Conservation (phyloP, 2,797 vertebrate genomes). For the Xiphophorus birchmanni region DNA sequence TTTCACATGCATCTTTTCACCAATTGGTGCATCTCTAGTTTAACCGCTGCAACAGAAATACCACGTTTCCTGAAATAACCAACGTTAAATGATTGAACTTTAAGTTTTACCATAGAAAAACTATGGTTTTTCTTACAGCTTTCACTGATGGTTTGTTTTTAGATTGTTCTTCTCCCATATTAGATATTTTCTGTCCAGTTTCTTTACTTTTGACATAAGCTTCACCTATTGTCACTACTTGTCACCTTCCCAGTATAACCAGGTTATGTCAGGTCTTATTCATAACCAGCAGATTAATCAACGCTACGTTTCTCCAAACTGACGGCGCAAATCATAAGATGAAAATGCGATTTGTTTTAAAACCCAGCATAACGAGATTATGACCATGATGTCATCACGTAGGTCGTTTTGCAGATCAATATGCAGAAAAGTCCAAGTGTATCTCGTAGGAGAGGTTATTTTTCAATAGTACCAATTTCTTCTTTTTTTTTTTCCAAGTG, state of each 20-base stretch:
- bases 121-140: no score
- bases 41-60: background rate
- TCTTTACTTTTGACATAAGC: background rate
- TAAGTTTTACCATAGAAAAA: background rate
- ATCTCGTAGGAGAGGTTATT: slow-evolving; percentile 11
- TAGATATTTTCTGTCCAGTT: background rate
- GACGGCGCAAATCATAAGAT: background rate
- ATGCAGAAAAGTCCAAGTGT: background rate
- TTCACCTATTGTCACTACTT: background rate
- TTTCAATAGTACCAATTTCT: slow-evolving; percentile 10
- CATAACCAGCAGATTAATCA: slow-evolving; percentile 2
- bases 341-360: background rate
- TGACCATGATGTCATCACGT: background rate
- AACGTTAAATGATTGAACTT: background rate
- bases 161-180: background rate
- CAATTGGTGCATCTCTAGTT: background rate
- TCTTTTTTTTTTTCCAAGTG: background rate
- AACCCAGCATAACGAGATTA: background rate
- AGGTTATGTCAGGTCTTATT: background rate
- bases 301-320: background rate
- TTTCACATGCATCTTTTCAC: background rate
- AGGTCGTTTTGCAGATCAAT: background rate
- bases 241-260: background rate
- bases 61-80: background rate
- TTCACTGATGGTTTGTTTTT: background rate